Evolutionary conservation across 1,140 invertebrate species (phyloP), one percentile per base, ranked within the genome.

Genomic region (Lepidurus apus): DNA sequence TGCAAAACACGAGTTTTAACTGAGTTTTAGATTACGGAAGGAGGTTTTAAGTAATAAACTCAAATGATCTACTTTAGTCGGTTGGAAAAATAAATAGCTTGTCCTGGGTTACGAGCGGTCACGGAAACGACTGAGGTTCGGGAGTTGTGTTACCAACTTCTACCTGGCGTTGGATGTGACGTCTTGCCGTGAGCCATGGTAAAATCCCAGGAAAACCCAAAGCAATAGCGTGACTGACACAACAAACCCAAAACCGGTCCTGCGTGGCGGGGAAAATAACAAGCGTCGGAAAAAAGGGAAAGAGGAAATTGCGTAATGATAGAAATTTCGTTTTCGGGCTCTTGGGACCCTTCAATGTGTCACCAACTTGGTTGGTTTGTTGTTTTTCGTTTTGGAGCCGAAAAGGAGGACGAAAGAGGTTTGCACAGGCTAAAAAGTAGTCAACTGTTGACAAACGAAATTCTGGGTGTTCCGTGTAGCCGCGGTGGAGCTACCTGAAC

Each of bases 211-310:
- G 53, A 21, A 65, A 65, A 65, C 17, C 17, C 53, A 4, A 21
- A 65, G 53, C 53, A 65, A 21, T 65, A 65, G 53, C 53, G 53
- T 65, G 53, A 65, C 53, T 65, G 53, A 65, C n/a, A 65, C 53
- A 65, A 65, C 53, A 65, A 65, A 34, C 34, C 53, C 53, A 65
- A 65, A 65, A 65, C 53, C 53, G 53, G 53, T 65, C 53, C 53
- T 7, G 17, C 53, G 53, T 65, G 53, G 21, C 53, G 21, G 53
- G 53, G 21, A 65, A 65, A 65, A 65, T 21, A 65, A 65, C 53
- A 17, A 65, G 17, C 53, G 4, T 65, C n/a, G 17, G 53, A n/a
- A 21, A 65, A 65, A 65, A 21, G n/a, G 26, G 26, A n/a, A 65
- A 65, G 17, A 65, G 53, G 53, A 65, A 65, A 65, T 65, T 9